These are phyloP conservation scores for Cottoperca gobio DNA, from an alignment of 2,797 vertebrate genomes.

Conservation along the genomic window DNA sequence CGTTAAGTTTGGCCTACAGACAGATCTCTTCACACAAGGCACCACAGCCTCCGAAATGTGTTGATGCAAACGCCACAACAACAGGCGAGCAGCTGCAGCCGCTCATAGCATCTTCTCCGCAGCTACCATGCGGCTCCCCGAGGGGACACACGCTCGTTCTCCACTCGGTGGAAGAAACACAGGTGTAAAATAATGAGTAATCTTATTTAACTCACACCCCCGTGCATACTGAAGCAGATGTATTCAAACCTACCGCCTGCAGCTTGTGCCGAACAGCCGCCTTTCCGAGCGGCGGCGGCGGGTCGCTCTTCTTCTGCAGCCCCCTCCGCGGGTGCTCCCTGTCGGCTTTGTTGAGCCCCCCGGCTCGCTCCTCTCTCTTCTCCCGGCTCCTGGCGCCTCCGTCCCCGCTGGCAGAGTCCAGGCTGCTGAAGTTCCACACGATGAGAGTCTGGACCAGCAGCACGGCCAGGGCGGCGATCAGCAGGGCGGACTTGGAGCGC, in stretches of 20 bases:
- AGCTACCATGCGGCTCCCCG: constrained; percentile 28
- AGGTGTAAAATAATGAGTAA: constrained; percentile 17
- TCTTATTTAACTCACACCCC: neutral
- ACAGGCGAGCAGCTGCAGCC: constrained; percentile 53
- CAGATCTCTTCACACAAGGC: neutral
- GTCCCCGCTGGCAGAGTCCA: constrained; percentile 89
- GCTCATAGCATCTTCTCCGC: constrained; percentile 28
- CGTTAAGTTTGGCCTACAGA: constrained; percentile 2
- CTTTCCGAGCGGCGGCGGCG: constrained; percentile 77
- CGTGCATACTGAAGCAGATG: neutral
- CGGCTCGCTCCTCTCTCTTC: constrained; percentile 80
- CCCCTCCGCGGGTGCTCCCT: constrained; percentile 70
- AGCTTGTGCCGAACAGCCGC: constrained; percentile 77
- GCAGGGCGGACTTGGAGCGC: constrained; percentile 90
- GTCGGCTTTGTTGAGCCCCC: constrained; percentile 73
- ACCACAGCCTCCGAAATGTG: neutral
- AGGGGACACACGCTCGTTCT: constrained; percentile 2
- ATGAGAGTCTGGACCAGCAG: constrained; percentile 95
- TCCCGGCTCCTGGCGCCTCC: constrained; percentile 81
- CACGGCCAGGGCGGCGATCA: constrained; percentile 90
- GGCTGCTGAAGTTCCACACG: constrained; percentile 96
- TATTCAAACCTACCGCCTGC: constrained; percentile 77
- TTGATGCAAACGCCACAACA: constrained; percentile 40
- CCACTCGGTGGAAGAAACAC: neutral
- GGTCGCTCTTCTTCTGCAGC: constrained; percentile 66